Evolutionary conservation across 2,113 vertebrate genomes (phyloP).

Genomic region (Hydrochoerus hydrochaeris): DNA sequence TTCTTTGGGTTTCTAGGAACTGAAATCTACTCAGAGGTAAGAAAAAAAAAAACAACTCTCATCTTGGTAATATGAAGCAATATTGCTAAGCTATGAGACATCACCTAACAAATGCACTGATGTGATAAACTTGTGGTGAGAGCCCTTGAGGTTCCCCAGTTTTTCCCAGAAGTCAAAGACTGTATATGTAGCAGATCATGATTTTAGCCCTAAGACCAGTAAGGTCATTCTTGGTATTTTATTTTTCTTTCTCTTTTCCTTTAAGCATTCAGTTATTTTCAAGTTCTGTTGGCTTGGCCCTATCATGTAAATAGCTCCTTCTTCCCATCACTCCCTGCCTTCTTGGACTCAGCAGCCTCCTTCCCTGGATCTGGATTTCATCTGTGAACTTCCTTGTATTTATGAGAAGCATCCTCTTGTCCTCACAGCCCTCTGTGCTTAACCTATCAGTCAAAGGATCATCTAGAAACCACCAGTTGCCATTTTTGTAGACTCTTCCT

Average conservation of each 20-base stretch:
- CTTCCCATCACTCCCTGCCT: not conserved
- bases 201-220: not conserved
- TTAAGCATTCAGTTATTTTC: not conserved
- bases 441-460: not conserved
- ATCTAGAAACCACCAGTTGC: not conserved
- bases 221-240: not conserved
- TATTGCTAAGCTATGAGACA: not conserved
- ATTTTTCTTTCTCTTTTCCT: not conserved
- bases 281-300: not conserved
- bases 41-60: accelerated
- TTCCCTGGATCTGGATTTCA: not conserved
- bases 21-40: not conserved
- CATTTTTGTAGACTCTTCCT: not conserved
- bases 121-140: not conserved
- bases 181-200: not conserved
- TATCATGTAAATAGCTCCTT: not conserved
- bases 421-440: not conserved
- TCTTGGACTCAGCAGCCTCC: not conserved
- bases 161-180: not conserved
- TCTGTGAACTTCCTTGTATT: not conserved
- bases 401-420: not conserved
- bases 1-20: not conserved
- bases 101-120: not conserved
- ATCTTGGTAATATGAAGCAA: not conserved
- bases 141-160: not conserved